Evolutionary conservation across 2,888 invertebrate species (phyloP).

Genomic region (Syrista parreyssii): DNA sequence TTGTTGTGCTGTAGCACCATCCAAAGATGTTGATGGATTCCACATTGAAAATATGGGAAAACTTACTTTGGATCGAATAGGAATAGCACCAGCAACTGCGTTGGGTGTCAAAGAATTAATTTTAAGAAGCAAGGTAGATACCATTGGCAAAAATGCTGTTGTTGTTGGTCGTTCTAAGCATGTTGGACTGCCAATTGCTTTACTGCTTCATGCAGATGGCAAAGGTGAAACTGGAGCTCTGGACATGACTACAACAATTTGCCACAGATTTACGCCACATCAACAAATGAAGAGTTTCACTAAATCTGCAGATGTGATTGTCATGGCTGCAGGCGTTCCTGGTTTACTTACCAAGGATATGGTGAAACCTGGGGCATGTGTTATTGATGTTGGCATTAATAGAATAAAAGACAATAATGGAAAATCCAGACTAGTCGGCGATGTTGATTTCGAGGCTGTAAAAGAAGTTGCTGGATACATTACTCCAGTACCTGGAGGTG

Average conservation of each 20-base stretch:
- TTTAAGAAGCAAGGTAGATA: conserved; percentile 74
- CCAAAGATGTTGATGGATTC: conserved; percentile 94
- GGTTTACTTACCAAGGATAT: conserved; percentile 83
- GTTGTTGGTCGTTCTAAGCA: conserved; percentile 92
- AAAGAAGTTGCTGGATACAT: conserved; percentile 84
- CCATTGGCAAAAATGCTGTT: conserved; percentile 88
- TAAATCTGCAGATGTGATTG: conserved; percentile 80
- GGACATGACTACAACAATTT: conserved; percentile 91
- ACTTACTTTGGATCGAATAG: conserved; percentile 73
- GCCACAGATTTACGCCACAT: conserved; percentile 87
- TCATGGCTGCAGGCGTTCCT: conserved; percentile 80
- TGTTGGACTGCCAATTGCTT: conserved; percentile 90
- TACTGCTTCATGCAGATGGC: conserved; percentile 84
- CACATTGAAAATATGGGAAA: conserved; percentile 86
- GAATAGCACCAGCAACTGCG: conserved; percentile 60
- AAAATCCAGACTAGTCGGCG: conserved; percentile 83
- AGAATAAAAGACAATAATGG: conserved; percentile 75
- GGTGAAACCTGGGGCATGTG: conserved; percentile 88
- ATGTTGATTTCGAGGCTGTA: conserved; percentile 89
- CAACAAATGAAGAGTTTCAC: conserved; percentile 79
- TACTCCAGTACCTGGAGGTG: conserved; percentile 93
- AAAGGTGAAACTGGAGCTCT: conserved; percentile 76
- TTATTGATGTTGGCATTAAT: conserved; percentile 91
- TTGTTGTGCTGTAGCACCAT: conserved; percentile 82
- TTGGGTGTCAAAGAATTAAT: conserved; percentile 64